Conservation (phyloP, 2,797 vertebrate genomes). For the Setipinna tenuifilis region DNA sequence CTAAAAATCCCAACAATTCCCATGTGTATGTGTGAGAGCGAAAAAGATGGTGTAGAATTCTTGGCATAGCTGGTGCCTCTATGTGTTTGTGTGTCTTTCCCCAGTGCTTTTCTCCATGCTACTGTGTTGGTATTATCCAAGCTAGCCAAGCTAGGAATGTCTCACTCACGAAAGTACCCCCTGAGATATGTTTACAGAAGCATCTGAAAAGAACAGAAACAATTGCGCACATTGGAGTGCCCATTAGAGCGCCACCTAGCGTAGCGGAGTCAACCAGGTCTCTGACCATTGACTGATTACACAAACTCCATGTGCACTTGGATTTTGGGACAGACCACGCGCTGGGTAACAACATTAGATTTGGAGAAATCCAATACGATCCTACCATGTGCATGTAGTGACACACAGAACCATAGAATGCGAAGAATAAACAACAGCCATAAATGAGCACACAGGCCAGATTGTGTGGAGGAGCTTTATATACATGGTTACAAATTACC, state of each 20-base stretch:
- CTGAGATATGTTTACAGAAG: slow-evolving; percentile 3
- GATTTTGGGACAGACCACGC: too few species aligned
- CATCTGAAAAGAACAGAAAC: background rate
- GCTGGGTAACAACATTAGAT: too few species aligned
- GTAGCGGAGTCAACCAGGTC: too few species aligned
- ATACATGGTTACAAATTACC: background rate
- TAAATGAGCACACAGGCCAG: background rate
- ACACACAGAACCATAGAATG: background rate
- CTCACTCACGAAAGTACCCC: background rate
- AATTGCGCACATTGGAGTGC: background rate
- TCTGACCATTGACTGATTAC: too few species aligned
- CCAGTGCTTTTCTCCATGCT: background rate
- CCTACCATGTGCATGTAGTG: too few species aligned
- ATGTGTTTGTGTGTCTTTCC: background rate
- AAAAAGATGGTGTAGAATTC: background rate
- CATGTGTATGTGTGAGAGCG: background rate
- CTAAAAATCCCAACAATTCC: too few species aligned
- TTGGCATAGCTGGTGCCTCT: background rate
- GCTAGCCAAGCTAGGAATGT: background rate
- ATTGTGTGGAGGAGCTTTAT: background rate
- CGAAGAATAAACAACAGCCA: background rate
- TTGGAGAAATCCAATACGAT: too few species aligned
- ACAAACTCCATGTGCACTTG: too few species aligned
- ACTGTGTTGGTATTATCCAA: background rate
- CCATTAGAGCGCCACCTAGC: too few species aligned